These are phyloP conservation scores for Cirrhinus molitorella DNA, from an alignment of 2,797 vertebrate species.

Conservation along the genomic window DNA sequence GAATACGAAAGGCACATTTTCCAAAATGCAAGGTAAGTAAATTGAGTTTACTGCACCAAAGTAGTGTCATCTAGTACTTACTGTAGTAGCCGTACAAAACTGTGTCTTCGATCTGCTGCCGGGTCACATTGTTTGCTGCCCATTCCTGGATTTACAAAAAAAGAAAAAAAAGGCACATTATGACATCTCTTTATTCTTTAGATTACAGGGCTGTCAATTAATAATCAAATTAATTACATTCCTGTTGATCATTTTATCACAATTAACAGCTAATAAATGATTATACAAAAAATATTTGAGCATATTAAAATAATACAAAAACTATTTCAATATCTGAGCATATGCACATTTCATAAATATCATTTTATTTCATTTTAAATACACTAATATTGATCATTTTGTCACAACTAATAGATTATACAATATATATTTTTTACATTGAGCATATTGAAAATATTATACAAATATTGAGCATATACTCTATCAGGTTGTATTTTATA, in stretches of 20 bases:
- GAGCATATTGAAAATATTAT: too few species aligned
- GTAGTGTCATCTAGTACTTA: slow-evolving; percentile 75
- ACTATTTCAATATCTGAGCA: too few species aligned
- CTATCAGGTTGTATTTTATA: too few species aligned
- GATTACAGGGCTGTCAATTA: background rate
- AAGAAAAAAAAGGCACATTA: background rate
- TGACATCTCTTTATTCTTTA: background rate
- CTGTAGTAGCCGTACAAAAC: slow-evolving; percentile 97
- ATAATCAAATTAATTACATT: background rate
- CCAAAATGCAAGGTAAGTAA: slow-evolving; percentile 22
- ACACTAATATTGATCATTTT: too few species aligned
- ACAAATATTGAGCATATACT: too few species aligned
- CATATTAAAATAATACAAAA: too few species aligned
- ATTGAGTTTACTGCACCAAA: background rate
- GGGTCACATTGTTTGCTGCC: slow-evolving; percentile 92
- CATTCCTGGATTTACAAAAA: slow-evolving; percentile 82
- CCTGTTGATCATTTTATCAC: background rate
- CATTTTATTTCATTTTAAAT: too few species aligned
- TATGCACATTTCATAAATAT: too few species aligned
- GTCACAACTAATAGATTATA: too few species aligned
- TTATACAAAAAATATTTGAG: too few species aligned
- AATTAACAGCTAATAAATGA: too few species aligned
- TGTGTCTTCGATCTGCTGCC: slow-evolving; percentile 91
- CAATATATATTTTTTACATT: too few species aligned
- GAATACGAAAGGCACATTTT: slow-evolving; percentile 12